Evolutionary conservation across 2,797 vertebrate genomes (phyloP), one percentile per base, ranked within the genome.

Genomic region (Adrianichthys oophorus): DNA sequence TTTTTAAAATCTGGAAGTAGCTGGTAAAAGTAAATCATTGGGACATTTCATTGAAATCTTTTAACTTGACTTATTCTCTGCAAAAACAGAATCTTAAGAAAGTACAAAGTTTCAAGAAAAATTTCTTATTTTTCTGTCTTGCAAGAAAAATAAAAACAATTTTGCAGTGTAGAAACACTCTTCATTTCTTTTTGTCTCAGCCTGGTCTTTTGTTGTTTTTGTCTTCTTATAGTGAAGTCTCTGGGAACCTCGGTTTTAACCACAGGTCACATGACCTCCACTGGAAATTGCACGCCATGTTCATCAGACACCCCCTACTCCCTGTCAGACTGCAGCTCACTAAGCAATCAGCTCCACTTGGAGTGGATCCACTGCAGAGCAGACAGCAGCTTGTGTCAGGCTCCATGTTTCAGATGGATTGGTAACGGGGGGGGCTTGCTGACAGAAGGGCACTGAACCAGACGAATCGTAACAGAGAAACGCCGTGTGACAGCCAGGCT

Each of bases 401-500:
- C 48, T 65, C 71, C 41, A 1, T 66, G 72, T 67, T 68, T 80
- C 69, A 75, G 68, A 69, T n/a, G 54, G 60, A 62, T 17, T 53
- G 76, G 70, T 70, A 75, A 74, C 58, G 48, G 76, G 54, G 70
- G 62, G 59, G 50, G 55, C 1, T 18, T 41, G 56, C 61, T 76
- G 80, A 80, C 79, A 78, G 65, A 55, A 52, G 54, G 60, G 65
- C 59, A 74, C 72, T 63, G 53, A 76, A 74, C 56, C 55, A 70
- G 56, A 79, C 45, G 68, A 72, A 65, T 52, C 65, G 74, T 69
- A 83, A 76, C 63, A 61, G 74, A 19, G 70, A 78, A 74, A 72
- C 74, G 71, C 75, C 50, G 62, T 60, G 74, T 82, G 82, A 82
- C 76, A 79, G 72, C 68, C 68, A 45, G 72, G 75, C 79, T 70